Base-by-base conservation (phyloP, 2,113 vertebrate genomes). In the Chionodraco myersi region DNA sequence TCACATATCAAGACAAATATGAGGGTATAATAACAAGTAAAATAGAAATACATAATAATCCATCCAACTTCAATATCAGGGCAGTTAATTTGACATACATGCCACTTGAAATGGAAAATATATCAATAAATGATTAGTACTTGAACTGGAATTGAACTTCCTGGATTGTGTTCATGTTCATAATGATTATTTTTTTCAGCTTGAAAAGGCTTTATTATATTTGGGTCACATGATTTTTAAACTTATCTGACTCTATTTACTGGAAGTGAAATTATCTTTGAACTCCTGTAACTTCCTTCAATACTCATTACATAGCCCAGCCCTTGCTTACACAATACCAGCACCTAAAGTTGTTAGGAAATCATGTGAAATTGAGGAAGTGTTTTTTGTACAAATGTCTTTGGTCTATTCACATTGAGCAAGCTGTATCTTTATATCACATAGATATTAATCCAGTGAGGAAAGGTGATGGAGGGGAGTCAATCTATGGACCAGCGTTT, bases 401-500 rank as follows among this genome's bases (percentile, higher is more conserved):
- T 15, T 57, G 53, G 23, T 26, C 16, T 16, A 6, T 0, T 23
- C 13, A 12, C 21, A 16, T 16, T 36, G 18, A 34, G 26, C 26
- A 26, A 52, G 36, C 12, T 15, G 0, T 45, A 41, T 59, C n/a
- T 67, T 36, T 90, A 8, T 48, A 26, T 68, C 67, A 72, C 86
- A 69, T 89, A 99, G 97, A 98, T 78, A 97, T 97, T 91, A 72
- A 89, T 56, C 80, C 83, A 77, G 88, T 72, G 70, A 94, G 94
- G 60, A 96, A 80, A 91, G 96, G 96, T 80, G 77, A 95, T 16
- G 89, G 91, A 74, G 96, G 96, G 15, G 94, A 97, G 80, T 96
- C 96, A 2, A 95, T 98, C 92, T 97, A 96, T 72, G 96, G 96
- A 23, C 91, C 94, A 77, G 92, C 91, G 11, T 97, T 97, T 94